Conservation (phyloP, 2,888 invertebrate genomes). For the Clusia tigrina region DNA sequence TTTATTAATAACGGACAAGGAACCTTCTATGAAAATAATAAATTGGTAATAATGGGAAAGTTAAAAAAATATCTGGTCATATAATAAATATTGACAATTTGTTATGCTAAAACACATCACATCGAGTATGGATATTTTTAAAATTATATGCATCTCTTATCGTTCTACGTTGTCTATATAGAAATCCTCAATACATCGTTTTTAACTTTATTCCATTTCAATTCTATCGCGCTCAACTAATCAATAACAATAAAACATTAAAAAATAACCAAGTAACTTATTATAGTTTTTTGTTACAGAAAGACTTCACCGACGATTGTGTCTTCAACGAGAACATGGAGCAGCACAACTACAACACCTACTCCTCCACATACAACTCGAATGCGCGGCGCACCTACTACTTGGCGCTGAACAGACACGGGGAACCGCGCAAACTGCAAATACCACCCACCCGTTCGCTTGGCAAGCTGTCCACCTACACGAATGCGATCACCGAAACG, state of each 20-base stretch:
- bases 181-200: conserved; percentile 21
- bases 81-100: no score
- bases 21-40: no score
- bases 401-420: conserved; percentile 78
- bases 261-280: conserved; percentile 54
- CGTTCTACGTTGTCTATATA: conserved; percentile 38
- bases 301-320: conserved; percentile 83
- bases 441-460: conserved; percentile 73
- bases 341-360: conserved; percentile 85
- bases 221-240: conserved; percentile 2
- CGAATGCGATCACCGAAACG: conserved; percentile 73
- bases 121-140: no score
- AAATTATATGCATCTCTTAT: no score
- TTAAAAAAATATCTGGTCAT: no score
- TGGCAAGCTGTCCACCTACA: conserved; percentile 78
- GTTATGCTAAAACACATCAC: no score
- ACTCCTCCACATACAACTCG: conserved; percentile 79
- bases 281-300: conserved; percentile 73
- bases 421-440: conserved; percentile 77
- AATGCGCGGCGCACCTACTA: conserved; percentile 76
- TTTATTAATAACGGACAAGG: no score
- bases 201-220: no score
- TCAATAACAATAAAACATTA: neutral
- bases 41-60: no score
- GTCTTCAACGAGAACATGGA: conserved; percentile 87